Conservation (phyloP, 35 echinoderm and acorn worm species). For the Acanthaster planci region DNA sequence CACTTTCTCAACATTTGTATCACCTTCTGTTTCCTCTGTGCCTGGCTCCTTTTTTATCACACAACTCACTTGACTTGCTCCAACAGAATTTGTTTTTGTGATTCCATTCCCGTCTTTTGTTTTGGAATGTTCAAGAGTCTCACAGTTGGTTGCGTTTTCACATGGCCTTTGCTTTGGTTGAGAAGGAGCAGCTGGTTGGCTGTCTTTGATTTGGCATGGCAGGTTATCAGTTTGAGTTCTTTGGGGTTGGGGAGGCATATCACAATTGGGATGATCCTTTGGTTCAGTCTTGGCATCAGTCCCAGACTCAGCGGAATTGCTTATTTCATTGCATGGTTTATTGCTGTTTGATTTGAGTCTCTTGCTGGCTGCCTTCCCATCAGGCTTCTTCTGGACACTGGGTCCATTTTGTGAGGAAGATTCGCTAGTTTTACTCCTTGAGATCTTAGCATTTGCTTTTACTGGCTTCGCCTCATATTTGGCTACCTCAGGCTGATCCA, state of each 20-base stretch:
- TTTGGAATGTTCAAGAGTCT: neutral
- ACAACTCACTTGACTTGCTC: neutral
- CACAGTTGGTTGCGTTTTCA: neutral
- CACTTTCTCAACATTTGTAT: neutral
- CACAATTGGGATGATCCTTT: neutral
- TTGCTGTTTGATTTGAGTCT: neutral
- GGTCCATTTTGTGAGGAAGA: slow-evolving; percentile 1
- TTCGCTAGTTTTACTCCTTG: neutral
- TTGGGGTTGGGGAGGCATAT: neutral
- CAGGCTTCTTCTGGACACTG: neutral
- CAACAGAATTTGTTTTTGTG: neutral
- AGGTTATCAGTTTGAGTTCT: neutral
- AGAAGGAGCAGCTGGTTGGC: neutral
- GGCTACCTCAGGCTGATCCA: neutral
- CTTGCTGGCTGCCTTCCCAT: slow-evolving; percentile 5
- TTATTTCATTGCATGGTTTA: slow-evolving; percentile 3
- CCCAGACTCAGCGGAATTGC: neutral
- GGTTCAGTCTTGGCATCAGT: neutral
- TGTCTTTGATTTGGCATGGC: neutral
- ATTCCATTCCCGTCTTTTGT: neutral
- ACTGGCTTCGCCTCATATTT: slow-evolving; percentile 5
- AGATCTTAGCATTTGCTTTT: neutral
- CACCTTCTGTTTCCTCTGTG: slow-evolving; percentile 2
- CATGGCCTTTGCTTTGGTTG: neutral
- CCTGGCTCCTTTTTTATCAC: neutral